Evolutionary conservation across 1,140 invertebrate species (phyloP).

Genomic region (Limonius californicus): DNA sequence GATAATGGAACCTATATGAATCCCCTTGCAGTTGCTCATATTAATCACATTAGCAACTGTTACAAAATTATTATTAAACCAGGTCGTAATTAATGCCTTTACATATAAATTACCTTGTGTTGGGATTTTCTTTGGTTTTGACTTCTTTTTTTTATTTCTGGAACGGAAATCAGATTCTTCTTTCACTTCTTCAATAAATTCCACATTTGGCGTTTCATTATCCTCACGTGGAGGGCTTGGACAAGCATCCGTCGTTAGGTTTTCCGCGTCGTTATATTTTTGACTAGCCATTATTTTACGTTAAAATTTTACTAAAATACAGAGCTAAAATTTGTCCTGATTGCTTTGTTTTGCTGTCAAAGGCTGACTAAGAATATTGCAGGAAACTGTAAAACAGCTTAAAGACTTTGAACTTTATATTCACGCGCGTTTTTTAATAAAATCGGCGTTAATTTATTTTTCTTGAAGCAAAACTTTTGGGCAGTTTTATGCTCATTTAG

Average conservation of each 20-base stretch:
- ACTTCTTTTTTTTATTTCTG: constrained; percentile 18
- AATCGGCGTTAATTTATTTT: no score
- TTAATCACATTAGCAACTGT: constrained; percentile 32
- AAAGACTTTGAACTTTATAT: no score
- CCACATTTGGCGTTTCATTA: neutral
- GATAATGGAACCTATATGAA: constrained; percentile 33
- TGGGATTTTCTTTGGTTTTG: constrained; percentile 22
- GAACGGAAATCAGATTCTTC: constrained; percentile 2
- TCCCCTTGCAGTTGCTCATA: constrained; percentile 29
- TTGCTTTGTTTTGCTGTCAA: no score
- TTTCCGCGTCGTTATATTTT: neutral
- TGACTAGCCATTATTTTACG: neutral
- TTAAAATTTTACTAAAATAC: neutral
- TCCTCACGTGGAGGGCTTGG: constrained; percentile 29
- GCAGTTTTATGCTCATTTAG: no score
- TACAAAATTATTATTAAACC: constrained; percentile 21
- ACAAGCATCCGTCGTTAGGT: constrained; percentile 31
- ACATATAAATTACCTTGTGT: constrained; percentile 12
- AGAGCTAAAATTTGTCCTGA: constrained; percentile 17
- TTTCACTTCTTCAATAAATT: neutral
- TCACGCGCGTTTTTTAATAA: no score
- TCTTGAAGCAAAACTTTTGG: no score
- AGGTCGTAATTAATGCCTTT: no score
- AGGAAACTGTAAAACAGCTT: no score
- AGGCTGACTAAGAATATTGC: no score